These are phyloP conservation scores for Polyergus mexicanus DNA, from an alignment of 1,140 invertebrate species.

Conservation along the genomic window DNA sequence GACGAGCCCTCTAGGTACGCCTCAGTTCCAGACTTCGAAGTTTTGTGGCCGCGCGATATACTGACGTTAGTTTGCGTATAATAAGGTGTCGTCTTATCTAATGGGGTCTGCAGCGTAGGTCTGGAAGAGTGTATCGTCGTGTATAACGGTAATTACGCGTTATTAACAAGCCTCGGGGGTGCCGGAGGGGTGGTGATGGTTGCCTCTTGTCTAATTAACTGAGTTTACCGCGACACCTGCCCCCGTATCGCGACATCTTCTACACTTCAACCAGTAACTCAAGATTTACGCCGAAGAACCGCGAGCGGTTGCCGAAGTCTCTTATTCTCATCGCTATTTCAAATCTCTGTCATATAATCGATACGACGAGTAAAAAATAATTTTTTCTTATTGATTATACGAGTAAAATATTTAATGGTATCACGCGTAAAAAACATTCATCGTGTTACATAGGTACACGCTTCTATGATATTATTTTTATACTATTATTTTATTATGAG, in stretches of 20 bases:
- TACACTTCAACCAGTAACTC: constrained; percentile 85
- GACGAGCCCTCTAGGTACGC: constrained; percentile 41
- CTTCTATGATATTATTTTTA: not conserved
- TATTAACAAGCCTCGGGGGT: constrained; percentile 87
- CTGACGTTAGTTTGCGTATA: constrained; percentile 85
- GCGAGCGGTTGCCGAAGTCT: constrained; percentile 29
- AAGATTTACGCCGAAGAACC: constrained; percentile 82
- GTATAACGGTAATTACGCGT: constrained; percentile 87
- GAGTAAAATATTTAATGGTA: not conserved
- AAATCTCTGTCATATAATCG: not conserved
- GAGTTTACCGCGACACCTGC: constrained; percentile 87
- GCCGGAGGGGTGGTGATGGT: constrained; percentile 81
- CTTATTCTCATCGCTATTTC: constrained; percentile 19
- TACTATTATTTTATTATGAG: not conserved
- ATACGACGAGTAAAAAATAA: constrained; percentile 19
- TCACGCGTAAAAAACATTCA: not conserved
- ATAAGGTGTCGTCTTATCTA: constrained; percentile 88
- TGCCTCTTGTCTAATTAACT: constrained; percentile 87
- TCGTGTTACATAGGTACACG: not conserved
- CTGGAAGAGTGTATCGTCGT: constrained; percentile 86
- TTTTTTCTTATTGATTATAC: not conserved
- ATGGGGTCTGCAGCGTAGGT: constrained; percentile 83
- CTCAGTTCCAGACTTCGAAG: constrained; percentile 65
- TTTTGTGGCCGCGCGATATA: constrained; percentile 80
- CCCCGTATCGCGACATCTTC: constrained; percentile 84